Conservation (phyloP, 2,888 invertebrate genomes). For the Phengaris alcon region DNA sequence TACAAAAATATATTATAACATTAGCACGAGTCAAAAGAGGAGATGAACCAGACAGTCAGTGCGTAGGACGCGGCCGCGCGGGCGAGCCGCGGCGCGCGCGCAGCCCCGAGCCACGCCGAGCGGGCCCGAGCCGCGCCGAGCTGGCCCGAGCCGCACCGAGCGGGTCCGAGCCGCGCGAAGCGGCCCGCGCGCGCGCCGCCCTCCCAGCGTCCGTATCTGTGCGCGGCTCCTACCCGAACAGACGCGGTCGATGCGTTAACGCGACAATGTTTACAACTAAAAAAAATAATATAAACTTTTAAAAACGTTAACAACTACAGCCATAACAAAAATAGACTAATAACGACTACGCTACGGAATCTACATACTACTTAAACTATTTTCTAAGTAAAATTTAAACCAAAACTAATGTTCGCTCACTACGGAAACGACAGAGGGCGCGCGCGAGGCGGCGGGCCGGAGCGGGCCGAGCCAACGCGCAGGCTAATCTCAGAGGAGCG, state of each 20-base stretch:
- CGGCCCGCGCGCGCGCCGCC: constrained; percentile 36
- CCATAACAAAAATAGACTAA: constrained; percentile 78
- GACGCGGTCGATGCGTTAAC: constrained; percentile 49
- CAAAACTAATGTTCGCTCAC: constrained; percentile 73
- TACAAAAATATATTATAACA: constrained; percentile 78
- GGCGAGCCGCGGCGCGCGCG: constrained; percentile 37
- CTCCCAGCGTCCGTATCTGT: constrained; percentile 35
- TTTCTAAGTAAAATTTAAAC: constrained; percentile 69
- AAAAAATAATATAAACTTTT: constrained; percentile 72
- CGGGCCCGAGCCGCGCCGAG: constrained; percentile 36
- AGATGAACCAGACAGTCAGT: constrained; percentile 47
- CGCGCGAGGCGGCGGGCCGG: constrained; percentile 40
- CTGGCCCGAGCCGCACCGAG: constrained; percentile 32
- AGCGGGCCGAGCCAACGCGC: constrained; percentile 39
- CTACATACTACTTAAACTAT: constrained; percentile 75
- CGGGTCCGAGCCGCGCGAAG: constrained; percentile 34
- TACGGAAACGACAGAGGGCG: constrained; percentile 62
- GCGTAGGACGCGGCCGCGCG: constrained; percentile 42
- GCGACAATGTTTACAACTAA: constrained; percentile 66
- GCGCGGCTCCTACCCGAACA: constrained; percentile 56
- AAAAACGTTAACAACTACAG: constrained; percentile 78
- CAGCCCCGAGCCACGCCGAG: constrained; percentile 33
- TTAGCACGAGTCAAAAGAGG: constrained; percentile 72
- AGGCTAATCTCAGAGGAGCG: constrained; percentile 56
- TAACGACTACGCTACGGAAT: constrained; percentile 75